Evolutionary conservation across 2,888 invertebrate genomes (phyloP), one percentile per base, ranked within the genome.

Genomic region (Apoda limacodes): DNA sequence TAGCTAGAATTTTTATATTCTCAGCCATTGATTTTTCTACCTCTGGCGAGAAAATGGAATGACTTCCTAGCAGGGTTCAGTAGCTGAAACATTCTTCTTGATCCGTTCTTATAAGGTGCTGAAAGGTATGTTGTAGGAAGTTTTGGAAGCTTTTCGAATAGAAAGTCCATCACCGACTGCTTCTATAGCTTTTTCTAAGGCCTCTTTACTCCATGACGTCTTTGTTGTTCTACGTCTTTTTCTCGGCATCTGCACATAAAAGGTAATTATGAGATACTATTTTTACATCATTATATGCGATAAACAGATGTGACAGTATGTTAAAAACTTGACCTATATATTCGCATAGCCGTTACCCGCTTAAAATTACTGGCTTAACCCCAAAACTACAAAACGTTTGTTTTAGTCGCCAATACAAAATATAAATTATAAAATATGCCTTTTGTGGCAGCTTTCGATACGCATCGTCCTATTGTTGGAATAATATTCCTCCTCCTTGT

Each of bases 1-100:
- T 34, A 12, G 31, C 26, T 29, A 34, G 19, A 22, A 37, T 29
- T 37, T 34, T 37, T 28, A 37, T 30, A 35, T 30, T 26, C 28
- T 27, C 35, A 26, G 21, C 34, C 26, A 30, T 26, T 26, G 20
- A 11, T 9, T 32, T 22, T 19, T 32, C 32, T 22, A 10, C 27
- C 12, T 32, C 23, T 28, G 30, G 14, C 22, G 34, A 30, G 19
- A 39, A 39, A 36, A 24, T 33, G 14, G 32, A 9, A 35, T 36
- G 39, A 36, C 33, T 39, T 35, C 33, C 35, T 22, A 36, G 39
- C 5, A 17, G 29, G 32, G 38, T 28, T 9, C 28, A 20, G 28
- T 27, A 32, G 24, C 9, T 10, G 27, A 17, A 22, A 28, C 7
- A 32, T 27, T 22, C 23, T 28, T 37, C 26, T 40, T 29, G 12